Percentiles rank a stretch among this genome's conserved stretches.
Conservation (phyloP, 2,113 vertebrate genomes). For the Aspiorhynchus laticeps region DNA sequence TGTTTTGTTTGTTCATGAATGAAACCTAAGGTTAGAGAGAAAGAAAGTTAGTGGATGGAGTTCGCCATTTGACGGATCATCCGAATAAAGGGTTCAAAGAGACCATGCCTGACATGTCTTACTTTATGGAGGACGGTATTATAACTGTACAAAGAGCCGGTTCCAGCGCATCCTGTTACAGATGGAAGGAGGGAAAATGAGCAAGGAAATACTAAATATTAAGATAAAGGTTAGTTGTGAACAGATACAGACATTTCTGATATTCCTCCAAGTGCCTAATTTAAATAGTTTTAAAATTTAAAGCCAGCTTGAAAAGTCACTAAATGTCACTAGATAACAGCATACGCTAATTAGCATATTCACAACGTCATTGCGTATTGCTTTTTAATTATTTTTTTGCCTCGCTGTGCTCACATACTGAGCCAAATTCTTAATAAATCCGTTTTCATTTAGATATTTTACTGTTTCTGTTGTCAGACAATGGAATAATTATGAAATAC, state of each 20-base stretch:
- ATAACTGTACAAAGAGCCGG: conserved; percentile 64
- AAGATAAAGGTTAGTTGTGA: conserved; percentile 19
- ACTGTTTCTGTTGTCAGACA: too few species aligned
- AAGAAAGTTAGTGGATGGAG: conserved; percentile 3
- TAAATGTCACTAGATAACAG: too few species aligned
- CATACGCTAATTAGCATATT: too few species aligned
- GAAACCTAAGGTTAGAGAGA: conserved; percentile 17
- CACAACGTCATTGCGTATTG: too few species aligned
- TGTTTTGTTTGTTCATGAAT: not conserved
- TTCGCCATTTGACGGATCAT: not conserved
- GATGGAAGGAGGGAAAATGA: conserved; percentile 15
- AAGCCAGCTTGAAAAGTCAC: too few species aligned
- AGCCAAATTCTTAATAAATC: too few species aligned
- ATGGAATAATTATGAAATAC: too few species aligned
- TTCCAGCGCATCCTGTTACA: conserved; percentile 58
- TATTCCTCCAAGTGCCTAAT: not conserved
- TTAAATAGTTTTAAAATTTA: not conserved
- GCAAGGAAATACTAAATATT: conserved; percentile 25
- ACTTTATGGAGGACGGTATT: conserved; percentile 64
- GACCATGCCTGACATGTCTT: conserved; percentile 47
- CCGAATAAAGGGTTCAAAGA: not conserved
- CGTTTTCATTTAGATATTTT: too few species aligned
- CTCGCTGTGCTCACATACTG: too few species aligned
- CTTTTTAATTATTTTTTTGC: too few species aligned
- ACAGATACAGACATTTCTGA: not conserved